phyloP scores from a whole-genome alignment of 2,888 invertebrate genomes.

The Coenonympha glycerion region DNA sequence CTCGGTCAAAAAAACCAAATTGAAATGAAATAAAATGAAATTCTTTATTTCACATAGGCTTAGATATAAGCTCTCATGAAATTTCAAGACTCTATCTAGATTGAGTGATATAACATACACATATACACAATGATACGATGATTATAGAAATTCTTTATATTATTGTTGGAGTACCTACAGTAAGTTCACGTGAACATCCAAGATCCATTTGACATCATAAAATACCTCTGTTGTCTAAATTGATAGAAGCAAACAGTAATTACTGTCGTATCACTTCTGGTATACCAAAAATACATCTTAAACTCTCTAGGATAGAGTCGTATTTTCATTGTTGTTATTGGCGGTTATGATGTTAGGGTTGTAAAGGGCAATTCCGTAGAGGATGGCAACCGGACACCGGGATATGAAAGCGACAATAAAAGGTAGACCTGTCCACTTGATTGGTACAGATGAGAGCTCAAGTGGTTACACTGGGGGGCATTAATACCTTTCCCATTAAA shows the following conservation, averaged over 20 bases:
- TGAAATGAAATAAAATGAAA: too few species aligned
- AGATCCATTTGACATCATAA: constrained; percentile 24
- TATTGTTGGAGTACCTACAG: background rate
- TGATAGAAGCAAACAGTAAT: constrained; percentile 38
- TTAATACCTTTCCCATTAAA: background rate
- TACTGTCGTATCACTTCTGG: constrained; percentile 27
- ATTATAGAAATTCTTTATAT: too few species aligned
- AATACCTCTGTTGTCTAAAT: constrained; percentile 37
- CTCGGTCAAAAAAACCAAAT: too few species aligned
- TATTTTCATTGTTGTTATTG: constrained; percentile 1
- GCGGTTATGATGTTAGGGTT: constrained; percentile 33
- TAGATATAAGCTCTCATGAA: too few species aligned
- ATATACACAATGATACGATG: too few species aligned
- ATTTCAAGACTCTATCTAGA: too few species aligned
- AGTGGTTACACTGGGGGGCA: constrained; percentile 5
- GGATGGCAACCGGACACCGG: constrained; percentile 73
- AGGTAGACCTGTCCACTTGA: constrained; percentile 70
- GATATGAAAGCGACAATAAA: constrained; percentile 72
- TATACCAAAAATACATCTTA: constrained; percentile 16
- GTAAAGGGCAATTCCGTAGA: constrained; percentile 53
- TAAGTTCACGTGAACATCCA: constrained; percentile 19
- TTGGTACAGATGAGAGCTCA: constrained; percentile 47
- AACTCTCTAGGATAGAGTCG: background rate
- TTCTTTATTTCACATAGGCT: too few species aligned
- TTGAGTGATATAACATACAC: too few species aligned